Evolutionary conservation across 2,888 invertebrate genomes (phyloP), one percentile per base, ranked within the genome.

Genomic region (Rotaria magnacalcarata): DNA sequence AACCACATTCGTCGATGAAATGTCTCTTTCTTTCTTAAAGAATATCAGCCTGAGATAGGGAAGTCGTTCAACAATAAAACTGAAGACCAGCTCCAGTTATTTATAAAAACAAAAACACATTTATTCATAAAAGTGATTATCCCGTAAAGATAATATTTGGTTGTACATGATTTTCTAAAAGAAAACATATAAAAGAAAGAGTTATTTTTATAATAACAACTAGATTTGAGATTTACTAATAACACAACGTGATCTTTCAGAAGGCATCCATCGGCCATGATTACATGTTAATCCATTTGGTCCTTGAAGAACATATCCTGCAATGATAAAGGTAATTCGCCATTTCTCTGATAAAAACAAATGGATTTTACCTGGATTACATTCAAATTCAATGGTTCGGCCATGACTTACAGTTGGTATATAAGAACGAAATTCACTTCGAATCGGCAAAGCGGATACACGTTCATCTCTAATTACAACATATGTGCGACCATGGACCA

Each of bases 321-420:
- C 8, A n/a, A 7, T 41, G 2, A 47, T 21, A 24, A 74, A 75
- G 5, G 14, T 3, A 27, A 21, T 41, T 41, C 6, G 4, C 11
- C 19, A 3, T 1, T 52, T 16, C 50, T 50, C 8, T 14, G 14
- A 50, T 3, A 52, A 52, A 52, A 52, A 67, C 1, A 34, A 34
- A 34, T 34, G 34, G 34, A 11, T 80, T 11, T 47, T 80, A 80
- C 80, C 80, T 80, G 8, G n/a, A 24, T 80, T 34, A n/a, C 80
- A 80, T 80, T 80, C 80, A 47, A 80, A 80, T 47, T 80, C 47
- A 11, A 80, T 80, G 8, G 80, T 80, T 47, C 80, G 43, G 11
- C 80, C 80, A n/a, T 80, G 80, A 47, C 34, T n/a, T n/a, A 80
- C 80, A 47, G 21, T 80, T 24, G 80, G 80, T 80, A 80, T 80